These are phyloP conservation scores for Dipodomys ordii DNA, from an alignment of 2,113 vertebrate species.

Conservation along the genomic window DNA sequence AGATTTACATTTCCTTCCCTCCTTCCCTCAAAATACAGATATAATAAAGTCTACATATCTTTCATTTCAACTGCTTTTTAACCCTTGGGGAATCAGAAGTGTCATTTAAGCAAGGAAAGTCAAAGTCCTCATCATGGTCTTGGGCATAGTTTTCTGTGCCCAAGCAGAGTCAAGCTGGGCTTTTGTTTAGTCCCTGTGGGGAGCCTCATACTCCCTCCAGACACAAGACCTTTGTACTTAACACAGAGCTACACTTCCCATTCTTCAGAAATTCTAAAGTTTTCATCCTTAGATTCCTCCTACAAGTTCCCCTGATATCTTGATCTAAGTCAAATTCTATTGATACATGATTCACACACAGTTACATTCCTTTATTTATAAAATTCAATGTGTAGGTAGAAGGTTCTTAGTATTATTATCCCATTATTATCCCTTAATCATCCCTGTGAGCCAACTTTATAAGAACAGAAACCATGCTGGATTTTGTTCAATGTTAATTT, in stretches of 20 bases:
- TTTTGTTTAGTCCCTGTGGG: neutral
- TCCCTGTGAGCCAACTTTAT: neutral
- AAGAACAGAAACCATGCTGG: neutral
- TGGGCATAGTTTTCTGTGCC: neutral
- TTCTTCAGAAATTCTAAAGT: neutral
- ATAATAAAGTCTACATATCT: neutral
- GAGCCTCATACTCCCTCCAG: neutral
- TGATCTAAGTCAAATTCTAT: neutral
- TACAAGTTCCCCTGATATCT: neutral
- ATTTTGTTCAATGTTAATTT: conserved; percentile 20
- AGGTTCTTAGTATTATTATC: conserved; percentile 25
- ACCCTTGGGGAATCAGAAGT: neutral
- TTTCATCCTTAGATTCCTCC: neutral
- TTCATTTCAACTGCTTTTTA: neutral
- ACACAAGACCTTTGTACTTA: neutral
- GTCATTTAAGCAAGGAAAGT: neutral
- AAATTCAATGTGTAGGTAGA: neutral
- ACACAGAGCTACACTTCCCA: neutral
- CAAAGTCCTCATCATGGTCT: neutral
- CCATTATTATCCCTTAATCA: neutral
- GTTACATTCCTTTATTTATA: neutral
- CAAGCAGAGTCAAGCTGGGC: neutral
- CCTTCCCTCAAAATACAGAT: neutral
- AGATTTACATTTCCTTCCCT: neutral
- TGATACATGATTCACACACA: neutral